phyloP scores from a whole-genome alignment of 2,113 vertebrate species.

The Limanda limanda region DNA sequence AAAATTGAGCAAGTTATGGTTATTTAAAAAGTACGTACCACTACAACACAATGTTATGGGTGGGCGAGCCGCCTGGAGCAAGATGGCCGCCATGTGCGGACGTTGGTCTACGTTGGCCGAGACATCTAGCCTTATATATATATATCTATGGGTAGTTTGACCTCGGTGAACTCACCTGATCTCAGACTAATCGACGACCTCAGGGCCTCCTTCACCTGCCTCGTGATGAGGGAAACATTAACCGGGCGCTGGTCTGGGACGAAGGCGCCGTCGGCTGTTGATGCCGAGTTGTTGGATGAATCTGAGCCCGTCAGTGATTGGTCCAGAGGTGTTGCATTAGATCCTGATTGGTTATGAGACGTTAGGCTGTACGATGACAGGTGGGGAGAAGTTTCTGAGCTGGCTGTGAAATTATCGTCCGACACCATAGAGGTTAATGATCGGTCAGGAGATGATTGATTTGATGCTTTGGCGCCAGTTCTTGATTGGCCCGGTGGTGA shows the following conservation, averaged over 20 bases:
- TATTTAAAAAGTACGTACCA: no score
- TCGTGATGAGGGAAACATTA: slow-evolving; percentile 46
- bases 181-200: slow-evolving; percentile 52
- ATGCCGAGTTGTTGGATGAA: slow-evolving; percentile 8
- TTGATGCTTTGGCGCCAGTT: not conserved
- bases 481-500: slow-evolving; percentile 10
- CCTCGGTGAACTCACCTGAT: slow-evolving; percentile 59
- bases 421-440: not conserved
- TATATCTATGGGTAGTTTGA: no score
- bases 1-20: no score
- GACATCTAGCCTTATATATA: no score
- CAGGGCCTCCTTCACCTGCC: slow-evolving; percentile 66
- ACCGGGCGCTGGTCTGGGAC: slow-evolving; percentile 29
- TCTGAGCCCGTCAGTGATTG: slow-evolving; percentile 13
- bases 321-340: not conserved
- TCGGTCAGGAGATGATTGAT: not conserved
- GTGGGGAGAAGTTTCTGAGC: not conserved
- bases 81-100: no score
- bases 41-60: no score
- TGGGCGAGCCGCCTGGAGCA: no score
- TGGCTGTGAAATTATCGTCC: slow-evolving; percentile 9
- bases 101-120: no score
- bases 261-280: not conserved
- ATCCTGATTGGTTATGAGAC: slow-evolving; percentile 18
- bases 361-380: not conserved